Base-by-base conservation (phyloP, 1,140 invertebrate genomes). In the Stratiolaelaps scimitus region DNA sequence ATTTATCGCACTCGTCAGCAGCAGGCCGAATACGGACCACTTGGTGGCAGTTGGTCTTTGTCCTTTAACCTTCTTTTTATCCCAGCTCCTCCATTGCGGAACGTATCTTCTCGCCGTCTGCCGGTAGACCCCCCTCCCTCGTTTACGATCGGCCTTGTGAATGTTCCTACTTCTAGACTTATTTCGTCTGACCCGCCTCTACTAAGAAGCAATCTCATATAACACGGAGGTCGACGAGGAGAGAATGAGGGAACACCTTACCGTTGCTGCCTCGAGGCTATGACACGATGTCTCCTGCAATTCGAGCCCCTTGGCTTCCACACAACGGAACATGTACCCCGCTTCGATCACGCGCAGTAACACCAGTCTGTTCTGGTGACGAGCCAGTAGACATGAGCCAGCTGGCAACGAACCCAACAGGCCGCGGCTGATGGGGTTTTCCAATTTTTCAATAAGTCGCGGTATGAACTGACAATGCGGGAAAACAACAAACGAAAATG, bases 271-370 rank as follows among this genome's bases (percentile, higher is more conserved):
- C 71, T 80, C 79, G 1, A 77, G 73, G 7, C 78, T 77, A 70
- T 80, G 79, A 69, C 79, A 80, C 7, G 78, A 79, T 23, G 79
- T 80, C 67, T 80, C 78, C 70, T 80, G 79, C 13, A 80, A 72
- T 67, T 80, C 79, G 26, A 80, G 70, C 10, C 79, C 79, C 70
- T 79, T 78, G 10, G 79, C 72, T 65, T 70, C 75, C 44, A 78
- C 68, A 4, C 71, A 74, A 40, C 72, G 73, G 70, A 74, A 78
- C n/a, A 72, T 72, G 53, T 71, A 72, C 0, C 78, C 78, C 43
- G 73, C 65, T 69, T 80, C 79, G 30, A 78, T 67, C 7, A 79
- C 70, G 67, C 72, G 72, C 70, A 74, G 45, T 77, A 71, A 79
- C 15, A 79, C 70, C 28, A 80, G 71, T 20, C 79, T 71, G 68